Evolutionary conservation across 2,113 vertebrate species (phyloP).

Genomic region (Corythoichthys intestinalis): DNA sequence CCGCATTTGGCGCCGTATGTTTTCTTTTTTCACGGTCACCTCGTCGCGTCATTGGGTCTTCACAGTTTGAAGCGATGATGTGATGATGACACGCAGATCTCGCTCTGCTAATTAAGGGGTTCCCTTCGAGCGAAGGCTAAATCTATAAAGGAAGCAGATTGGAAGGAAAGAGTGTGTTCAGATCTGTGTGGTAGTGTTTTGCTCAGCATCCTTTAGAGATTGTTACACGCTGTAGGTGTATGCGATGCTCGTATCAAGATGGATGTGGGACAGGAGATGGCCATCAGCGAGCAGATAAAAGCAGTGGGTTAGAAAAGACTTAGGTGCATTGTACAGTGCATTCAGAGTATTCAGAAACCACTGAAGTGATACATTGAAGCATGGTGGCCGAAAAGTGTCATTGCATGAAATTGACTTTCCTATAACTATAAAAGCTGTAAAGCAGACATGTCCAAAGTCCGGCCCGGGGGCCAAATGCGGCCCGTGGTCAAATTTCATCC

Average conservation of each 20-base stretch:
- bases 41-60: conserved; percentile 32
- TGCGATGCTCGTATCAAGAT: conserved; percentile 17
- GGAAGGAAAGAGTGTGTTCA: conserved; percentile 30
- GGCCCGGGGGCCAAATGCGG: too few species aligned
- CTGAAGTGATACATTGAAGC: background rate
- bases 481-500: too few species aligned
- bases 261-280: conserved; percentile 17
- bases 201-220: conserved; percentile 33
- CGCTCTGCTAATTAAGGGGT: conserved; percentile 46
- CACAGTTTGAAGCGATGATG: conserved; percentile 36
- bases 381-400: too few species aligned
- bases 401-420: too few species aligned
- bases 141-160: conserved; percentile 43
- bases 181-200: conserved; percentile 35
- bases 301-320: conserved; percentile 15
- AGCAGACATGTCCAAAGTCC: too few species aligned
- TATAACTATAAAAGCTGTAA: too few species aligned
- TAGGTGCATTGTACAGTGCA: conserved; percentile 1
- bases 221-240: background rate
- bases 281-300: conserved; percentile 11
- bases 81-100: conserved; percentile 30
- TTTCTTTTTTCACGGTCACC: conserved; percentile 32
- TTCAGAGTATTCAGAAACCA: background rate
- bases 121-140: conserved; percentile 35
- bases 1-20: conserved; percentile 24